Base-by-base conservation (phyloP, 2,113 vertebrate genomes). In the Peromyscus leucopus region DNA sequence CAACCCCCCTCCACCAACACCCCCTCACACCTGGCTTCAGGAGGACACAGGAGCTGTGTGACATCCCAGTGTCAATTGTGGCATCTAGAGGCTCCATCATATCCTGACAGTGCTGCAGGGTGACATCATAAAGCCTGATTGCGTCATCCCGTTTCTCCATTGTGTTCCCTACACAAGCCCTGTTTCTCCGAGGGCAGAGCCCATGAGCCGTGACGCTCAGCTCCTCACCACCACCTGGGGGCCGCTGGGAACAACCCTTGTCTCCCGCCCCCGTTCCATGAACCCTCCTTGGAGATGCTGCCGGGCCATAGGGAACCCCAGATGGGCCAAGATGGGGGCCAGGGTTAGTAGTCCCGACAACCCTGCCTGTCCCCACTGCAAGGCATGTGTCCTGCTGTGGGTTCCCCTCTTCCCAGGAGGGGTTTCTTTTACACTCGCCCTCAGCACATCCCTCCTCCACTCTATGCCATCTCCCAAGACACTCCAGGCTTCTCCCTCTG, bases 261-360 rank as follows among this genome's bases (percentile, higher is more conserved):
- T 17, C 12, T 51, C 57, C 65, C 21, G 71, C 3, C 1, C 0
- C 33, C 8, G 19, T 33, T 48, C 55, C 36, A 1, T 7, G 31
- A 17, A 31, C 12, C 8, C 28, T 86, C 67, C 42, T 46, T 57
- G 42, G 74, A 59, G 89, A n/a, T 28, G 19, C 55, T 19, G 5
- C 46, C 39, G 0, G 1, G 8, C 16, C 39, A 22, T 21, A 10
- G 26, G 9, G 84, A 28, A 39, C 15, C 13, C 36, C 48, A 16
- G 8, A 16, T 0, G 2, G 4, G 22, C 28, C 2, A 79, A 72
- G 26, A 7, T 0, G 3, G 12, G n/a, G 2, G 17, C 59, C 28
- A 7, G 65, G 7, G 46, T 0, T 24, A 0, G 0, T 1, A 26
- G 72, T 42, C 57, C 2, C 3, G 0, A 1, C 19, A 33, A 57